Evolutionary conservation across 2,797 vertebrate genomes (phyloP).

Genomic region (Coregonus ussuriensis): DNA sequence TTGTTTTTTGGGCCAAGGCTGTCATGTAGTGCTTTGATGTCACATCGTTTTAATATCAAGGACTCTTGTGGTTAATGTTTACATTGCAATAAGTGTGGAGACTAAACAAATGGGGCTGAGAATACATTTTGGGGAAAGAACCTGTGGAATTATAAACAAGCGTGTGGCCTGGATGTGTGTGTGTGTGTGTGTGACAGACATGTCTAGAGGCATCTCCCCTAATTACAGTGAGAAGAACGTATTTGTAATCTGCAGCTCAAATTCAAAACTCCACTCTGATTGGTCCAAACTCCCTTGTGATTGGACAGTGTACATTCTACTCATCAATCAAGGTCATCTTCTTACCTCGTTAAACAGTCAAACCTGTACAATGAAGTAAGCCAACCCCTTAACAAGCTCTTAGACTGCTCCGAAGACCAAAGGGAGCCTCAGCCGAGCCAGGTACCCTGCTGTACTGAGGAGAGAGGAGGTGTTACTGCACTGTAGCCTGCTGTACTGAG

Average conservation of each 20-base stretch:
- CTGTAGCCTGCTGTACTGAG: no score
- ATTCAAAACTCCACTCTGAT: background rate
- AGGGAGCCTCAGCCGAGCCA: background rate
- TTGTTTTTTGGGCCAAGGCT: background rate
- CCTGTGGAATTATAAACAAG: background rate
- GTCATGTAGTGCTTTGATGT: background rate
- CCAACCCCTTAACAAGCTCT: constrained; percentile 26
- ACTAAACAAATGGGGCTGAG: background rate
- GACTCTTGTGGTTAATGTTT: background rate
- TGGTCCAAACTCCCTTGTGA: background rate
- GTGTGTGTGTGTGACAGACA: background rate
- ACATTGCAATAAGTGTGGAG: background rate
- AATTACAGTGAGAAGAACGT: background rate
- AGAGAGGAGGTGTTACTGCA: no score
- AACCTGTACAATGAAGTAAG: constrained; percentile 32
- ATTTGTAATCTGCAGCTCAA: constrained; percentile 1
- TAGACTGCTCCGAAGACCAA: constrained; percentile 25
- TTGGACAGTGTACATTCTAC: background rate
- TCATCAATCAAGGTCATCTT: constrained; percentile 18
- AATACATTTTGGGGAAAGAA: background rate
- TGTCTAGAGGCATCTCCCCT: background rate
- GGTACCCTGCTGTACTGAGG: no score
- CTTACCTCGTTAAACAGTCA: constrained; percentile 22
- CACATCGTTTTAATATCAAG: background rate
- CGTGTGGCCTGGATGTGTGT: background rate